These are phyloP conservation scores for Liasis olivaceus DNA, from an alignment of 2,797 vertebrate species.

Conservation along the genomic window DNA sequence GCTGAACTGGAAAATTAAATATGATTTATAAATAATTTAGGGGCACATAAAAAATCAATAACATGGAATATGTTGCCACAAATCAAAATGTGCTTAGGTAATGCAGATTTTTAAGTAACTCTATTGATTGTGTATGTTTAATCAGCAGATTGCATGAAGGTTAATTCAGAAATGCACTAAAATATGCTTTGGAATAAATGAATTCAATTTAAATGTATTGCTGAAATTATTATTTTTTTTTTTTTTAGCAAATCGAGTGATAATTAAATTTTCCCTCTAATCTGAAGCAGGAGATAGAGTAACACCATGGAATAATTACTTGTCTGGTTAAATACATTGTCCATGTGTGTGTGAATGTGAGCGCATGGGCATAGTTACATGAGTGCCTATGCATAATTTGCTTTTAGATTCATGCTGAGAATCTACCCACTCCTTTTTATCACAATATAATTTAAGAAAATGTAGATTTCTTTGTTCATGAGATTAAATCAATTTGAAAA, in stretches of 20 bases:
- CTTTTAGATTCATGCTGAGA: conserved; percentile 75
- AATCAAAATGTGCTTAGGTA: conserved; percentile 52
- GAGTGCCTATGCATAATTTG: conserved; percentile 68
- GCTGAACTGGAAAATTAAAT: conserved; percentile 54
- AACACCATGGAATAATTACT: conserved; percentile 74
- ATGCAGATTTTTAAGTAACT: conserved; percentile 65
- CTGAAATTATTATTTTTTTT: conserved; percentile 62
- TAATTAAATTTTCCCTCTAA: conserved; percentile 77
- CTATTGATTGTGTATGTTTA: conserved; percentile 65
- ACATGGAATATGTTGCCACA: conserved; percentile 52
- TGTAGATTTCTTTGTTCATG: conserved; percentile 71
- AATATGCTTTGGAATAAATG: conserved; percentile 70
- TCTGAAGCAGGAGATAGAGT: conserved; percentile 71
- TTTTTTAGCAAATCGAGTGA: conserved; percentile 77
- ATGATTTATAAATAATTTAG: conserved; percentile 48
- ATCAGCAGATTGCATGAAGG: conserved; percentile 65
- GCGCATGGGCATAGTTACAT: not conserved
- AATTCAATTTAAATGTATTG: conserved; percentile 72
- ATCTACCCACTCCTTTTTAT: conserved; percentile 72
- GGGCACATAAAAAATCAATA: conserved; percentile 56
- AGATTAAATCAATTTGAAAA: conserved; percentile 77
- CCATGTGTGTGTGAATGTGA: not conserved
- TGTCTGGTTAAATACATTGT: conserved; percentile 76
- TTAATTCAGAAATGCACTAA: conserved; percentile 65
- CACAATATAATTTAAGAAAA: conserved; percentile 77